Evolutionary conservation across 2,888 invertebrate genomes (phyloP), one percentile per base, ranked within the genome.

Genomic region (Thyatira batis): DNA sequence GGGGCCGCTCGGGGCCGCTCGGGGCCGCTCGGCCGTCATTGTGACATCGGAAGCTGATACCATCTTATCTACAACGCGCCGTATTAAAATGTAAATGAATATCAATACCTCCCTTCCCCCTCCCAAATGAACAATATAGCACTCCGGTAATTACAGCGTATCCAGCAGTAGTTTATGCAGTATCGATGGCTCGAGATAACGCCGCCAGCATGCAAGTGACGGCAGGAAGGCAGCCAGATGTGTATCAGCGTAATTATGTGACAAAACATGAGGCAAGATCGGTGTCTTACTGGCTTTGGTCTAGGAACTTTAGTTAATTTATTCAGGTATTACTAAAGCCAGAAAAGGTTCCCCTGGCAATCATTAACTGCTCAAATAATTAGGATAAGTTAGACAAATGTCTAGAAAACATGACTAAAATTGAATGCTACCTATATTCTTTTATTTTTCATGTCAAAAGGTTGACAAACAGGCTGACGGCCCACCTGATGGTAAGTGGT

Each of bases 71-170:
- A 9, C 11, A 17, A 1, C 39, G 39, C 13, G n/a, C 39, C 39
- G 39, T 39, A 39, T 39, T 39, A 39, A 39, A 39, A 39, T 39
- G 33, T 39, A 39, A 39, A 39, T 39, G 39, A 39, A 39, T 39
- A 39, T 39, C 39, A 39, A 39, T 39, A 39, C 39, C 39, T 17
- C 39, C 39, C 39, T 8, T 2, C 17, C 39, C 13, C 33, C 13
- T 1, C 13, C 39, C 11, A 11, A 13, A 11, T 9, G 17, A 0
- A 39, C 39, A 8, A 39, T 39, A 39, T 39, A 17, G 39, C 39
- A 39, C 39, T 17, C 39, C 17, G 39, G 17, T 39, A 39, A 39
- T 39, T 39, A 39, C 2, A 17, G 39, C 17, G 39, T 17, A 33
- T 3, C 33, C 33, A 33, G 28, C 33, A 10, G n/a, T 17, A 8